Percentiles rank a stretch among this genome's conserved stretches.
These are phyloP conservation scores for Istiophorus platypterus DNA, from an alignment of 2,113 vertebrate species.

Conservation along the genomic window DNA sequence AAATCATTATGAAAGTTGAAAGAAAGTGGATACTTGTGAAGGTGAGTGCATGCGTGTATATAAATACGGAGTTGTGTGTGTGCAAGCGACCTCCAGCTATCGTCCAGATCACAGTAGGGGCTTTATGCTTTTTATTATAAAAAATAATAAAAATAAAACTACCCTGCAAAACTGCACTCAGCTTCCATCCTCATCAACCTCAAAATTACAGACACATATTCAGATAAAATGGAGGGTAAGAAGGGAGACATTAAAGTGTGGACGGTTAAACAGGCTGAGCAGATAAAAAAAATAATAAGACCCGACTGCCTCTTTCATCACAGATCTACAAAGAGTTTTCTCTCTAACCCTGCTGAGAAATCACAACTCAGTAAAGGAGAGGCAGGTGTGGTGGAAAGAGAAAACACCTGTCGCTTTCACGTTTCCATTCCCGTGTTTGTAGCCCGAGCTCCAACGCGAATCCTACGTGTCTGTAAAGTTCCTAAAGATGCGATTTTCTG, in stretches of 20 bases:
- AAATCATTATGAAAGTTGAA: constrained; percentile 38
- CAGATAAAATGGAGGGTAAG: constrained; percentile 25
- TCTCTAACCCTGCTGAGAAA: constrained; percentile 19
- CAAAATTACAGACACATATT: constrained; percentile 21
- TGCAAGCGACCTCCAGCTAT: neutral
- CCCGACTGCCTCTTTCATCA: constrained; percentile 28
- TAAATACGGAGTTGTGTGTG: neutral
- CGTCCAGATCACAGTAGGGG: constrained; percentile 7
- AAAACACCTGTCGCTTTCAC: constrained; percentile 48
- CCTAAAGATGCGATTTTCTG: neutral
- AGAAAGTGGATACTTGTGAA: constrained; percentile 16
- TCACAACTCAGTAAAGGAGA: constrained; percentile 34
- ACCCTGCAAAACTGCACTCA: constrained; percentile 15
- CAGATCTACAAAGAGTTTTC: constrained; percentile 25
- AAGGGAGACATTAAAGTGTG: neutral
- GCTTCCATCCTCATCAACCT: constrained; percentile 34
- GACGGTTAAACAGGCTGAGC: constrained; percentile 19
- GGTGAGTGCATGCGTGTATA: neutral
- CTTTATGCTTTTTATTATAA: constrained; percentile 7
- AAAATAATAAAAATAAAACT: too few relatives aligned
- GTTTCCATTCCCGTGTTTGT: constrained; percentile 9
- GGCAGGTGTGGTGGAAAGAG: constrained; percentile 14
- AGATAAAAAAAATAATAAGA: constrained; percentile 17
- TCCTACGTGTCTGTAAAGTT: neutral
- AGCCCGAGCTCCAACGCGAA: neutral